Evolutionary conservation across 2,797 vertebrate species (phyloP).

Genomic region (Mionectes olivaceus): DNA sequence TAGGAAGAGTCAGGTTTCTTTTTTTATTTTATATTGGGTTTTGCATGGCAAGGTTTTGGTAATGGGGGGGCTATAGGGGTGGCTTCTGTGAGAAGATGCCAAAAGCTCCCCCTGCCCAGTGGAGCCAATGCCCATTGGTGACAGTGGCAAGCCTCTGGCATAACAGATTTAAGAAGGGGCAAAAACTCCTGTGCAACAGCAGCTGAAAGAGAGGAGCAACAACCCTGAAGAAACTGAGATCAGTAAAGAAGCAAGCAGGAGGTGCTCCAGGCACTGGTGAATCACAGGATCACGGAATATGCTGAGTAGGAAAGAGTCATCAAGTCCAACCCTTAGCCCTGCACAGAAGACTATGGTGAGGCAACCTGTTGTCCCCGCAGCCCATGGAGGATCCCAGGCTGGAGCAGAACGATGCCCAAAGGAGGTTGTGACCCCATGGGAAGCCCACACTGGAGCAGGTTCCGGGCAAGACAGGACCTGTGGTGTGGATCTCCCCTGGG

Average conservation of each 20-base stretch:
- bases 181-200: rapidly evolving
- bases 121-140: not conserved
- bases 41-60: not conserved
- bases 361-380: not conserved
- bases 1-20: not conserved
- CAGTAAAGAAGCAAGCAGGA: not conserved
- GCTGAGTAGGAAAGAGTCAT: not conserved
- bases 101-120: not conserved
- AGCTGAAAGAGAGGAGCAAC: not conserved
- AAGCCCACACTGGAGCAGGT: not conserved
- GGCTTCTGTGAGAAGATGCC: not conserved
- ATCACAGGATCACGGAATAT: not conserved
- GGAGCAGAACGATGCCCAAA: not conserved
- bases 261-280: not conserved
- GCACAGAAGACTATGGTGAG: not conserved
- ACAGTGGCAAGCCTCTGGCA: not conserved
- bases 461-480: not conserved
- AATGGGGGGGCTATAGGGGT: not conserved
- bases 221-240: not conserved
- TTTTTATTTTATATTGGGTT: not conserved
- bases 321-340: not conserved
- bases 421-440: not conserved
- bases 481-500: rapidly evolving
- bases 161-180: not conserved
- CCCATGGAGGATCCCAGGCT: not conserved